phyloP scores from a whole-genome alignment of 1,140 invertebrate species.

The Colletes latitarsis region DNA sequence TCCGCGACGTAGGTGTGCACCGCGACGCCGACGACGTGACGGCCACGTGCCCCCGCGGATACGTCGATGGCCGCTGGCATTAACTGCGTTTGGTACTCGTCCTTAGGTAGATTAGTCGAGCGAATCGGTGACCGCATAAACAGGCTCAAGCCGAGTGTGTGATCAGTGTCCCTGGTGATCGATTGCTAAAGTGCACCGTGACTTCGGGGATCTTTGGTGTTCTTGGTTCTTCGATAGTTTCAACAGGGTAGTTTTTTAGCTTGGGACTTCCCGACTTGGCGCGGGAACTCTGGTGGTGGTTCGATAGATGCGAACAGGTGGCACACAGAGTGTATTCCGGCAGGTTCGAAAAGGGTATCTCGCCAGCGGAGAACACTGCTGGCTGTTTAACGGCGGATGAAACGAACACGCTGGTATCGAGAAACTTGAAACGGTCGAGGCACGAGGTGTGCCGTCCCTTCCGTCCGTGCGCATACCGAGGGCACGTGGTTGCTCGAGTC shows the following conservation, averaged over 20 bases:
- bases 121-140: slow-evolving; percentile 11
- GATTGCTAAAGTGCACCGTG: not conserved
- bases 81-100: slow-evolving; percentile 20
- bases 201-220: slow-evolving; percentile 2
- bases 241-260: not conserved
- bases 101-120: slow-evolving; percentile 13
- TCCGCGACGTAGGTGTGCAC: slow-evolving; percentile 62
- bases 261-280: not conserved
- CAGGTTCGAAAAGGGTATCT: not conserved
- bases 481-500: slow-evolving; percentile 34
- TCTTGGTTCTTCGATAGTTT: not conserved
- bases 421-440: slow-evolving; percentile 18
- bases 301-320: slow-evolving; percentile 35
- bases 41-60: slow-evolving; percentile 68
- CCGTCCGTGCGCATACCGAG: slow-evolving; percentile 43
- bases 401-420: not conserved
- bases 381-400: not conserved
- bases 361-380: not conserved
- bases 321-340: not conserved
- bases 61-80: slow-evolving; percentile 40
- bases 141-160: slow-evolving; percentile 1
- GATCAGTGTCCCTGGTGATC: not conserved
- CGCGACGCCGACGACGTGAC: slow-evolving; percentile 70
- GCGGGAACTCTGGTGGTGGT: not conserved
- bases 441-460: slow-evolving; percentile 22